These are phyloP conservation scores for Synergus itoensis DNA, from an alignment of 2,888 invertebrate genomes.

Conservation along the genomic window DNA sequence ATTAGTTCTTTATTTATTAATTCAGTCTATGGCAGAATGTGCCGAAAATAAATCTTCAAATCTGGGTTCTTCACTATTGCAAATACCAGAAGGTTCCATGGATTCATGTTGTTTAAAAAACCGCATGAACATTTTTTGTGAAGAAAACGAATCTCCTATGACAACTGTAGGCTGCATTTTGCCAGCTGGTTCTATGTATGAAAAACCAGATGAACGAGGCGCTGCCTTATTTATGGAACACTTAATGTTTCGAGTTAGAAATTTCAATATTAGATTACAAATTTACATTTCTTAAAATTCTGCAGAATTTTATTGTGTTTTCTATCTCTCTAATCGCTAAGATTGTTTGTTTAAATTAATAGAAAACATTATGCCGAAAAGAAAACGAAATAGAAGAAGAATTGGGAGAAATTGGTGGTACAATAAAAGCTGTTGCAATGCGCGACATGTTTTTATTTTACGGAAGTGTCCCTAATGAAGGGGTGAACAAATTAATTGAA, in stretches of 20 bases:
- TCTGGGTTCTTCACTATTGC: neutral
- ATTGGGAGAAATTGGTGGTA: slow-evolving; percentile 61
- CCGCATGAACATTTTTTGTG: slow-evolving; percentile 53
- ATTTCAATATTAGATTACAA: neutral
- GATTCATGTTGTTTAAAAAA: neutral
- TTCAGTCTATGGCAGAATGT: neutral
- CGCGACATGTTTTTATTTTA: slow-evolving; percentile 66
- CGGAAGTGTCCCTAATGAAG: slow-evolving; percentile 58
- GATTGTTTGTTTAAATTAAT: neutral
- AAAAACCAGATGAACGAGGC: slow-evolving; percentile 47
- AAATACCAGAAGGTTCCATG: neutral
- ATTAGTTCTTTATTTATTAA: neutral
- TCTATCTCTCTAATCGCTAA: neutral
- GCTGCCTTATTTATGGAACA: slow-evolving; percentile 64
- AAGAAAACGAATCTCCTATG: slow-evolving; percentile 56
- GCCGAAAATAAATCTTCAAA: neutral
- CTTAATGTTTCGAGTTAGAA: slow-evolving; percentile 62
- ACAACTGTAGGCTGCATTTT: slow-evolving; percentile 63
- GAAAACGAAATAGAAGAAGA: slow-evolving; percentile 56
- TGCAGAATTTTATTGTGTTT: no score
- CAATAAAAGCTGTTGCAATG: slow-evolving; percentile 57
- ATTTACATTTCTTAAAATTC: neutral
- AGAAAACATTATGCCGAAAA: slow-evolving; percentile 58
- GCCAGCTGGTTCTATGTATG: slow-evolving; percentile 64
- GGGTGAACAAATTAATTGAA: slow-evolving; percentile 58